Conservation (phyloP, 1,140 invertebrate genomes). For the Limonius californicus region DNA sequence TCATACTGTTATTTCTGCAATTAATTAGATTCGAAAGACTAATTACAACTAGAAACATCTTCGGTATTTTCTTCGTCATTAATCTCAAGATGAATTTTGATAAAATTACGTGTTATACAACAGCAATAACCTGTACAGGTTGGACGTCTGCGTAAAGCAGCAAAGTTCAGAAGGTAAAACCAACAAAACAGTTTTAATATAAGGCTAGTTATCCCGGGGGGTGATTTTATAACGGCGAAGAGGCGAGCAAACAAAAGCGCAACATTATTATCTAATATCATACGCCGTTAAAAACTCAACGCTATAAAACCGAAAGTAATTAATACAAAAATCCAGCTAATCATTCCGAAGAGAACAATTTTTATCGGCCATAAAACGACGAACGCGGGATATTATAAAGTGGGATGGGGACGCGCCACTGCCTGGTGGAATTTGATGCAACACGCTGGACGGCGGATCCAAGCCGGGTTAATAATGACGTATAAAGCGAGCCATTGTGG, state of each 20-base stretch:
- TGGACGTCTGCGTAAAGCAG: no score
- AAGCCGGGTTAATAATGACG: conserved; percentile 30
- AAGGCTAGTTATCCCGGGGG: background rate
- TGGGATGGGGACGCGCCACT: background rate
- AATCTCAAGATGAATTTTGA: no score
- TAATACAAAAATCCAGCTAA: conserved; percentile 20
- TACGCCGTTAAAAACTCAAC: conserved; percentile 3
- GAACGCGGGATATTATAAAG: background rate
- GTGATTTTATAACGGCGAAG: background rate
- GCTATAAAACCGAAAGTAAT: conserved; percentile 13
- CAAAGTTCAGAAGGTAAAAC: background rate
- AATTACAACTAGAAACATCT: no score
- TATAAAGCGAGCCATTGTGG: conserved; percentile 30
- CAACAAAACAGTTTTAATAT: conserved; percentile 7
- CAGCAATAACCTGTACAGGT: no score
- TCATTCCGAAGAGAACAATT: conserved; percentile 17
- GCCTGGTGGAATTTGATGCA: background rate
- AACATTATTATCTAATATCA: conserved; percentile 5
- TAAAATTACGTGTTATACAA: no score
- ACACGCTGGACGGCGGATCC: conserved; percentile 11
- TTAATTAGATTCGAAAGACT: no score
- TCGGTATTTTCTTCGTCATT: no score
- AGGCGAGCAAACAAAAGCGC: conserved; percentile 5
- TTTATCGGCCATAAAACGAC: conserved; percentile 17
- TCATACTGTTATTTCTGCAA: no score